Evolutionary conservation across 2,888 invertebrate species (phyloP).

Genomic region (Scaptodrosophila latifasciaeformis): DNA sequence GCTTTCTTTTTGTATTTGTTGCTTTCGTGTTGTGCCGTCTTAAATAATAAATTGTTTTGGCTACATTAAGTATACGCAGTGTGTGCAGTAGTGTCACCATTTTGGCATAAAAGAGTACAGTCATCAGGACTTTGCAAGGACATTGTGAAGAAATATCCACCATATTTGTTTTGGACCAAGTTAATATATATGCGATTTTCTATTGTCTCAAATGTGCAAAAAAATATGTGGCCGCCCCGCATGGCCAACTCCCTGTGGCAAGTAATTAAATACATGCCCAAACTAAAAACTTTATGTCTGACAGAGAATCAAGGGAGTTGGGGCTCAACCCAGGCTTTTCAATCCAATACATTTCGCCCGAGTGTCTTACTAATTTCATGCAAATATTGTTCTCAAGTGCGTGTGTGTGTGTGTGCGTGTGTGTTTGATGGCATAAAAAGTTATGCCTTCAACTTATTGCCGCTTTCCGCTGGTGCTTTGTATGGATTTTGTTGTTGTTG

Average conservation of each 20-base stretch:
- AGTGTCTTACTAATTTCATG: constrained; percentile 55
- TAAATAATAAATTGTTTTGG: constrained; percentile 40
- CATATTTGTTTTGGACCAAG: not conserved
- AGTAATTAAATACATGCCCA: constrained; percentile 57
- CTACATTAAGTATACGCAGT: constrained; percentile 47
- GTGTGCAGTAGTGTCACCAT: constrained; percentile 33
- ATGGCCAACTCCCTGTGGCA: constrained; percentile 48
- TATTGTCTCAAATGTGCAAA: constrained; percentile 56
- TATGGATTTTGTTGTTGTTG: constrained; percentile 23
- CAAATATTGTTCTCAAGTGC: constrained; percentile 23
- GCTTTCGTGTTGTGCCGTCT: constrained; percentile 7
- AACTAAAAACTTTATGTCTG: not conserved
- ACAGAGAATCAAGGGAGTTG: not conserved
- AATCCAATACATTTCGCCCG: constrained; percentile 26
- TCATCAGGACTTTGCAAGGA: not conserved
- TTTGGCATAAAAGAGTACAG: constrained; percentile 37
- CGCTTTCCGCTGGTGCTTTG: constrained; percentile 57
- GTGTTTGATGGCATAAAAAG: constrained; percentile 40
- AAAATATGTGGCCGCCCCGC: constrained; percentile 51
- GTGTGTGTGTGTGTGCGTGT: constrained; percentile 13
- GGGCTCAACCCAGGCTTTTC: constrained; percentile 17
- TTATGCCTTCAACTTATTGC: constrained; percentile 65
- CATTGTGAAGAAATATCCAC: not conserved
- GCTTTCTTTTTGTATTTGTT: not conserved
- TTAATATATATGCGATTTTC: not conserved